phyloP scores from a whole-genome alignment of 2,113 vertebrate genomes.

The Cebus imitator region DNA sequence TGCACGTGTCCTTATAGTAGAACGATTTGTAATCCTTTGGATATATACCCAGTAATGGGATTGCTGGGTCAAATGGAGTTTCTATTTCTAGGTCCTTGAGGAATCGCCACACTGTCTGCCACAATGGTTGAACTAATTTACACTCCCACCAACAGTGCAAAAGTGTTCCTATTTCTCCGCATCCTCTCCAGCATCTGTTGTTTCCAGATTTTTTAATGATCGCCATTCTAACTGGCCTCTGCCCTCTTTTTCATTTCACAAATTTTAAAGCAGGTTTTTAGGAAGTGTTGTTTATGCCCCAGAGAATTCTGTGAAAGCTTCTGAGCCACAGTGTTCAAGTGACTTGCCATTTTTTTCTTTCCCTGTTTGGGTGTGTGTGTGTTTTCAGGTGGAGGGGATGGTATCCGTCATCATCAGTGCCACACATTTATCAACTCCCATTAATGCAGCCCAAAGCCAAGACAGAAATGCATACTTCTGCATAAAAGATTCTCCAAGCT shows the following conservation, averaged over 20 bases:
- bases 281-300: not conserved
- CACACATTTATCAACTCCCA: not conserved
- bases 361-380: not conserved
- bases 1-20: too few species aligned
- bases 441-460: not conserved
- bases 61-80: too few species aligned
- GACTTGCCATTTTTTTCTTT: not conserved
- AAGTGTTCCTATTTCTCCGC: too few species aligned
- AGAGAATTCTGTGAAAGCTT: not conserved
- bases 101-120: too few species aligned
- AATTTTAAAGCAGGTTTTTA: not conserved
- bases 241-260: not conserved
- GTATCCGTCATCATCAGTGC: not conserved
- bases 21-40: too few species aligned
- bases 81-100: too few species aligned
- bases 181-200: too few species aligned
- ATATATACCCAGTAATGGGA: too few species aligned
- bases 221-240: not conserved
- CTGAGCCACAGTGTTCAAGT: not conserved
- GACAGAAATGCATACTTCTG: not conserved
- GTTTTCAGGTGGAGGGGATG: not conserved
- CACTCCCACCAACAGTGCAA: too few species aligned
- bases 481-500: not conserved
- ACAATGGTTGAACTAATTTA: too few species aligned
- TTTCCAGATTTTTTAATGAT: too few species aligned